phyloP scores from a whole-genome alignment of 2,797 vertebrate species.

The Propithecus deckenii region DNA sequence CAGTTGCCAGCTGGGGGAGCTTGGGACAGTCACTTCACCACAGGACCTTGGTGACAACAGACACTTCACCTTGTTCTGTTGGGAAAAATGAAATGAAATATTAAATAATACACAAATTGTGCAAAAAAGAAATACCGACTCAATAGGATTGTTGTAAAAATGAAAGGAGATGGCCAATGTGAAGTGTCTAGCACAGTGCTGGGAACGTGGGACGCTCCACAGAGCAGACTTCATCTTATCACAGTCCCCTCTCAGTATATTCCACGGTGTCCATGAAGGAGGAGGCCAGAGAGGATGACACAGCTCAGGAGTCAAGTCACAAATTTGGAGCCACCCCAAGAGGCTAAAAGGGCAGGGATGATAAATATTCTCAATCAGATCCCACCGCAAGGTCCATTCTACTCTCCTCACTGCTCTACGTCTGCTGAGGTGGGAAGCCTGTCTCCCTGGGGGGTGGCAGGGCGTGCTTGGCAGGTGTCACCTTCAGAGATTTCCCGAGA shows the following conservation, averaged over 20 bases:
- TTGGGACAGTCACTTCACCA: not conserved
- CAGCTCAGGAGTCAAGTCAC: not conserved
- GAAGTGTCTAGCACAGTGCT: not conserved
- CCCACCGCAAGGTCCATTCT: not conserved
- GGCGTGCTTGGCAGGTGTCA: not conserved
- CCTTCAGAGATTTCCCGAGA: not conserved
- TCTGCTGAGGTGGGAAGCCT: not conserved
- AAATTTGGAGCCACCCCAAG: not conserved
- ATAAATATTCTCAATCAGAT: slow-evolving; percentile 30
- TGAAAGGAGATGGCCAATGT: not conserved
- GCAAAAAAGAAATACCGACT: not conserved
- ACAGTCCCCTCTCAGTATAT: not conserved
- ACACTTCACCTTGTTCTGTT: not conserved
- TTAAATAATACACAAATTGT: not conserved
- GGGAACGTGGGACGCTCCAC: not conserved
- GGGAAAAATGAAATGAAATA: slow-evolving; percentile 1
- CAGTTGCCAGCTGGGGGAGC: not conserved
- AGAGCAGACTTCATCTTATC: not conserved
- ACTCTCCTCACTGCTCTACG: not conserved
- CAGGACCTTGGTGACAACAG: not conserved
- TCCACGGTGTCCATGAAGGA: fast-evolving
- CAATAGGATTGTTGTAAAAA: not conserved
- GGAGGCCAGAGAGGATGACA: not conserved
- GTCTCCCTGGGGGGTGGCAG: not conserved
- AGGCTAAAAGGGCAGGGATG: not conserved